Evolutionary conservation across 2,113 vertebrate species (phyloP), one percentile per base, ranked within the genome.

Genomic region (Hippocampus mohnikei): DNA sequence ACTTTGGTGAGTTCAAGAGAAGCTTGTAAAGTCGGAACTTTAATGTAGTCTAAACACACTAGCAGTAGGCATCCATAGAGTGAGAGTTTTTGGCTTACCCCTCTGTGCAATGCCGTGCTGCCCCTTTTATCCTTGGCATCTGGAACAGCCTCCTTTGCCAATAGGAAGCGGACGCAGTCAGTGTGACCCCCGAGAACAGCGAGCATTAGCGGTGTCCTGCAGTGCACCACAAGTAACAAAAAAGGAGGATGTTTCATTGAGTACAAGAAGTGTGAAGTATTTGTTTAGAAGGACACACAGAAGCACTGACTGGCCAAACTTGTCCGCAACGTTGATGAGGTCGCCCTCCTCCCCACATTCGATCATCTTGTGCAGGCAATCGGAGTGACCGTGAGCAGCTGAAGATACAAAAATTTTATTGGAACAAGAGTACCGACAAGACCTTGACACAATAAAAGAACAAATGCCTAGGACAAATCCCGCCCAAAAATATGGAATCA

Each of bases 281-380:
- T 60, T 33, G 8, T 68, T 44, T 8, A 6, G 11, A 68, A 37
- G n/a, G 27, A 48, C 5, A 40, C 37, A 71, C 29, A 55, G 21
- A 27, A 64, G 56, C 8, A 93, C 96, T 95, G 81, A 98, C 96
- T 96, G 96, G 88, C 95, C 96, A 73, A 94, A 94, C 88, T 93
- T 91, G 88, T 98, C 96, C 80, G 91, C 92, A 71, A 96, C 92
- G 69, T 98, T 95, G 59, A 92, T 93, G 87, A 97, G 94, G 89
- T 97, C 95, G 0, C 93, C 92, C 37, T 94, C 93, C 74, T 96
- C 95, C 53, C 94, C 94, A 52, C 94, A 95, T 86, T 98, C 95
- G 4, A 98, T 94, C 92, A 99, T 94, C 91, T 96, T 93, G 84
- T 94, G 95, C 88, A 98, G 91, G 89, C 95, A 97, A 85, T 98